phyloP scores from a whole-genome alignment of 2,113 vertebrate genomes.

The Lanius collurio region DNA sequence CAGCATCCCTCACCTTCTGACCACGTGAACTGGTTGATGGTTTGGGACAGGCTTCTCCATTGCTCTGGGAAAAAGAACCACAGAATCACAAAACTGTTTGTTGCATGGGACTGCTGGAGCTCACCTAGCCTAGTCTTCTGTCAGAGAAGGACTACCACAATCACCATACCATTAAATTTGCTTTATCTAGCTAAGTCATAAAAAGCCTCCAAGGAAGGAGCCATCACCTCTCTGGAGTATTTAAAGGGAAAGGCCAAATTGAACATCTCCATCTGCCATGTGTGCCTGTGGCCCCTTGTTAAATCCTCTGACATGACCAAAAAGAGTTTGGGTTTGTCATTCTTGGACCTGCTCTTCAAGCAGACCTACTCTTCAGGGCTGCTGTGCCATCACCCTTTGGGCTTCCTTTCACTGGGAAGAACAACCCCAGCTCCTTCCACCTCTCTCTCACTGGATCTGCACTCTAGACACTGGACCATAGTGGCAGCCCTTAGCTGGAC shows the following conservation, averaged over 20 bases:
- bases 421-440: neutral
- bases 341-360: neutral
- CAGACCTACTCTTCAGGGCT: neutral
- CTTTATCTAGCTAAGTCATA: neutral
- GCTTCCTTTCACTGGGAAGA: neutral
- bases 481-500: neutral
- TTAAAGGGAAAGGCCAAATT: neutral
- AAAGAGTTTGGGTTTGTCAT: neutral
- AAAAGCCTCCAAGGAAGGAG: neutral
- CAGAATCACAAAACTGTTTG: neutral
- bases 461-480: neutral
- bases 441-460: accelerated
- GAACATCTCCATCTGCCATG: accelerated
- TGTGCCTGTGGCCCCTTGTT: neutral
- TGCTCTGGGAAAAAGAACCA: neutral
- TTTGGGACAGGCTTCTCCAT: neutral
- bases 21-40: neutral
- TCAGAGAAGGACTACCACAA: neutral
- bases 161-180: neutral
- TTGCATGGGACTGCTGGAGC: neutral
- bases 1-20: neutral
- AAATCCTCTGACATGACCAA: neutral
- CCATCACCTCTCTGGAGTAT: neutral
- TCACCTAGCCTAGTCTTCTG: neutral
- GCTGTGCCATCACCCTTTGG: neutral